Conservation (phyloP, 2,113 vertebrate species). For the Spilogale gracilis region DNA sequence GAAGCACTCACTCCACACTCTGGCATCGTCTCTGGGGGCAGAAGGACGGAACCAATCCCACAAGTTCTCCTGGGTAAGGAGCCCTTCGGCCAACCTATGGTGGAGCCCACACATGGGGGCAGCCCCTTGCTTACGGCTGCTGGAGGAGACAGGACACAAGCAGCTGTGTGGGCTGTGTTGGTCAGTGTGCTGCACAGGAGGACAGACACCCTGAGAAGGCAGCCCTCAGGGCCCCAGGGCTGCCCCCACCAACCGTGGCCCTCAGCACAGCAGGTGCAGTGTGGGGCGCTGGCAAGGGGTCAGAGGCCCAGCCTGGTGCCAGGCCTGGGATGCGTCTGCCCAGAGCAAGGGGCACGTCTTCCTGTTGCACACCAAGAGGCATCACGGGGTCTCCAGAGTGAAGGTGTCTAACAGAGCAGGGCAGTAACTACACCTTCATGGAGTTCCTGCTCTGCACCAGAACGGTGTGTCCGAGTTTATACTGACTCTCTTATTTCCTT, state of each 20-base stretch:
- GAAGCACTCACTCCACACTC: neutral
- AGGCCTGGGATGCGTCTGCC: neutral
- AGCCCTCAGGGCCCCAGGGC: neutral
- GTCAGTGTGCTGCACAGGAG: neutral
- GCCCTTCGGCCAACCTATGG: neutral
- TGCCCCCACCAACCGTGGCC: neutral
- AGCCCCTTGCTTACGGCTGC: neutral
- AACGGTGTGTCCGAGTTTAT: neutral
- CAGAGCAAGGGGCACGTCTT: neutral
- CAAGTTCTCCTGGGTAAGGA: neutral
- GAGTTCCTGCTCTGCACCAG: neutral
- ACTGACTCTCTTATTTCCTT: neutral
- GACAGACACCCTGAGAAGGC: neutral
- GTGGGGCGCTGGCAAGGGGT: accelerated
- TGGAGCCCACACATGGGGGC: neutral
- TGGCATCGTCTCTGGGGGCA: neutral
- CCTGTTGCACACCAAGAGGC: neutral
- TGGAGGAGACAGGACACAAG: neutral
- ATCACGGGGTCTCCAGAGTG: neutral
- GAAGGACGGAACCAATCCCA: neutral
- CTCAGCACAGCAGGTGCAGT: neutral
- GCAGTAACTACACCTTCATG: neutral
- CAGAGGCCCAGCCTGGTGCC: neutral
- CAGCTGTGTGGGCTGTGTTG: neutral
- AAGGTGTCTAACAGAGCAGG: neutral